These are phyloP conservation scores for Tupiocoris notatus DNA, from an alignment of 2,888 invertebrate species.

Conservation along the genomic window DNA sequence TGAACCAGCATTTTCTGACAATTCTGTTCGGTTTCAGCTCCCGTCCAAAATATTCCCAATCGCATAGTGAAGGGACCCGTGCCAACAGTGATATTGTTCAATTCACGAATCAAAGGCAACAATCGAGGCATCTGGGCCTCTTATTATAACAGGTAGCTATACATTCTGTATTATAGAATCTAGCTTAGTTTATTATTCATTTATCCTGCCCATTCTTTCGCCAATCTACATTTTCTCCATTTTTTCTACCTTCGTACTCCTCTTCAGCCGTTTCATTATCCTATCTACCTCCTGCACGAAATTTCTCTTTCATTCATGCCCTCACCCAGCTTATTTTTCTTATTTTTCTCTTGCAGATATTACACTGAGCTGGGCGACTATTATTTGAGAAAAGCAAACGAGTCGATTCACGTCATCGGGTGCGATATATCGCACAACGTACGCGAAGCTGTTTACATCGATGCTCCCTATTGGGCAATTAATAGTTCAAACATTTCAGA, in stretches of 20 bases:
- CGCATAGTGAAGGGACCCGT: conserved; percentile 75
- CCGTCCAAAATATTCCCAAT: conserved; percentile 64
- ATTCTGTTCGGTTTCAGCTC: conserved; percentile 47
- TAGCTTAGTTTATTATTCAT: no score
- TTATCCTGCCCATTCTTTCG: no score
- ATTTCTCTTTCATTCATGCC: no score
- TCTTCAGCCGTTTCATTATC: no score
- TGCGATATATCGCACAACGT: conserved; percentile 79
- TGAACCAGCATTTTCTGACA: no score
- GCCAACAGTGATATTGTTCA: conserved; percentile 69
- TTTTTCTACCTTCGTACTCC: no score
- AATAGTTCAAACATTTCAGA: conserved; percentile 84
- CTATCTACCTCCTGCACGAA: no score
- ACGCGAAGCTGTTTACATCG: conserved; percentile 76
- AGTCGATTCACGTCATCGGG: conserved; percentile 74
- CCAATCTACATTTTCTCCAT: no score
- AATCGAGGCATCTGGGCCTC: conserved; percentile 75
- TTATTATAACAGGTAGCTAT: conserved; percentile 77
- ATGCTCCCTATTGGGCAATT: conserved; percentile 83
- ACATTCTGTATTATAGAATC: no score
- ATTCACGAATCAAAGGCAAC: conserved; percentile 77
- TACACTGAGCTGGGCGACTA: conserved; percentile 82
- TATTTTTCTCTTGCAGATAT: conserved; percentile 59
- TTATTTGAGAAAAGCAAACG: conserved; percentile 82
- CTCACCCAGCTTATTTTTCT: no score